Evolutionary conservation across 2,113 vertebrate species (phyloP).

Genomic region (Oreochromis niloticus): DNA sequence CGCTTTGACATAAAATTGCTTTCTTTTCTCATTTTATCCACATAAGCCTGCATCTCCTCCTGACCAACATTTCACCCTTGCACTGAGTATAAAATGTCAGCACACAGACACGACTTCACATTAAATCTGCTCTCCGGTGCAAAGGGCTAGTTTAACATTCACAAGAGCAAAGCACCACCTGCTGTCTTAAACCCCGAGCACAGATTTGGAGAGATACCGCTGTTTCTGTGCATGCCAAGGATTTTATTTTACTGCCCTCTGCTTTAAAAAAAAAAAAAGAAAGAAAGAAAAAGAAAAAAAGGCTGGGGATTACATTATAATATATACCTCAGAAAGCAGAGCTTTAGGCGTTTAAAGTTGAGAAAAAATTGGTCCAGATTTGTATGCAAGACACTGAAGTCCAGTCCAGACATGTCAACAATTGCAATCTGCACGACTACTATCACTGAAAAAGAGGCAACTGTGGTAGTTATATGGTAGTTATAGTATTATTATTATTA

Average conservation of each 20-base stretch:
- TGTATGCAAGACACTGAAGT: not conserved
- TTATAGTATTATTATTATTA: not conserved
- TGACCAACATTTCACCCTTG: not conserved
- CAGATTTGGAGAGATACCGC: not conserved
- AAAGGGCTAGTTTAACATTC: not conserved
- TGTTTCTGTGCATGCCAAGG: constrained; percentile 7
- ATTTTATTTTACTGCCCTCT: constrained; percentile 17
- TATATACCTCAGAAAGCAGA: not conserved
- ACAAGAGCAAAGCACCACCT: constrained; percentile 24
- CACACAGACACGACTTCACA: not conserved
- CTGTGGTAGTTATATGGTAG: not conserved
- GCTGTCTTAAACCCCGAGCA: constrained; percentile 11
- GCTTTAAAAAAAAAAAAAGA: not conserved
- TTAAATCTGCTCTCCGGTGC: not conserved
- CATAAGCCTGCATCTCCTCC: not conserved
- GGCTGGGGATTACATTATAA: constrained; percentile 1
- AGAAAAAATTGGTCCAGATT: not conserved
- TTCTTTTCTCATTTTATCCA: not conserved
- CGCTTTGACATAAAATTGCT: not conserved
- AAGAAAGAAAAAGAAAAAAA: not conserved
- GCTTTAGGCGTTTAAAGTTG: not conserved
- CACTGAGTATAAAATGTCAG: not conserved
- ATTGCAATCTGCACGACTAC: not conserved
- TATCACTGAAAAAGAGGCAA: not conserved
- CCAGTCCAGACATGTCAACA: constrained; percentile 8